Evolutionary conservation across 2,888 invertebrate genomes (phyloP).

Genomic region (Lycia hirtaria): DNA sequence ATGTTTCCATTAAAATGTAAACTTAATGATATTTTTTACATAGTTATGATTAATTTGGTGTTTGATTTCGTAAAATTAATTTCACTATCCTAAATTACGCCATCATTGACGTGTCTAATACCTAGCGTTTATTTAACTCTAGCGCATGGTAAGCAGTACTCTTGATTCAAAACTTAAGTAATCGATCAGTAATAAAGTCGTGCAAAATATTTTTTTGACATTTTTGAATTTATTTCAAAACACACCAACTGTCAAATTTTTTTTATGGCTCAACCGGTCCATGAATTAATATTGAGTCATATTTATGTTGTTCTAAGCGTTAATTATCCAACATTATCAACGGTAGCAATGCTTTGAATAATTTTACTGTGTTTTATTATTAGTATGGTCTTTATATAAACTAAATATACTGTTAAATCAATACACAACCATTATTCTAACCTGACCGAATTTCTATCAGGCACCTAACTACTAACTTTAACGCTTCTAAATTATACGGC

Average conservation of each 20-base stretch:
- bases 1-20: slow-evolving; percentile 49
- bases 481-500: slow-evolving; percentile 60
- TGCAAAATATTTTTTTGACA: slow-evolving; percentile 16
- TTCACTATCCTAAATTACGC: slow-evolving; percentile 53
- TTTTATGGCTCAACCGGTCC: not conserved
- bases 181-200: slow-evolving; percentile 7
- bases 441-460: slow-evolving; percentile 43
- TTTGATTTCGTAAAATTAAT: slow-evolving; percentile 73
- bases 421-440: slow-evolving; percentile 44
- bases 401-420: slow-evolving; percentile 33
- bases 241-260: not conserved
- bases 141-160: slow-evolving; percentile 20
- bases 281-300: slow-evolving; percentile 11
- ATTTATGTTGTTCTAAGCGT: slow-evolving; percentile 18
- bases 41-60: slow-evolving; percentile 78
- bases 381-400: slow-evolving; percentile 31
- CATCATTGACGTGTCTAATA: slow-evolving; percentile 45
- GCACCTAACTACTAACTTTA: slow-evolving; percentile 50
- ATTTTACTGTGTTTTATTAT: slow-evolving; percentile 1
- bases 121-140: slow-evolving; percentile 49
- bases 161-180: slow-evolving; percentile 15
- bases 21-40: slow-evolving; percentile 53
- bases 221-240: slow-evolving; percentile 10
- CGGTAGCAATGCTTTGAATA: not conserved
- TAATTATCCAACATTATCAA: not conserved